Conservation (phyloP, 2,113 vertebrate species). For the Eudyptes chrysolophus region DNA sequence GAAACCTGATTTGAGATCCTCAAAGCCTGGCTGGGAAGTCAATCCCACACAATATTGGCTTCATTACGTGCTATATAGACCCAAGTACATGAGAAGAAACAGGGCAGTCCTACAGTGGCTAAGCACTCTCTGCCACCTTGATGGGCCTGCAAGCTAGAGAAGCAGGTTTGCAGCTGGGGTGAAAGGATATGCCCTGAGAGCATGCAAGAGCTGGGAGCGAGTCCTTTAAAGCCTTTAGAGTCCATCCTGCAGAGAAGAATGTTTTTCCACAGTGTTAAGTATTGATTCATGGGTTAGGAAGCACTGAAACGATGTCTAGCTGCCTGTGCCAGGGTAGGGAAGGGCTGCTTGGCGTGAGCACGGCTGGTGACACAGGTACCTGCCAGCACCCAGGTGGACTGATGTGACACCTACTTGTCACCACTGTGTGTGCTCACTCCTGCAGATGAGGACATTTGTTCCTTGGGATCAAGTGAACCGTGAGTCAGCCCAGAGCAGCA, state of each 20-base stretch:
- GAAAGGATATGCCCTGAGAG: neutral
- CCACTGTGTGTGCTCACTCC: neutral
- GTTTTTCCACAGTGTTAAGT: neutral
- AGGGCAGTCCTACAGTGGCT: fast-evolving
- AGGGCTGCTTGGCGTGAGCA: neutral
- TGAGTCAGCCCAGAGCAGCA: neutral
- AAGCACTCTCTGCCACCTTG: neutral
- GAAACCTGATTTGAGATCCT: neutral
- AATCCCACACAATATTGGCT: neutral
- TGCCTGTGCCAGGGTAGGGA: neutral
- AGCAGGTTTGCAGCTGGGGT: neutral
- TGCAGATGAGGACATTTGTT: fast-evolving
- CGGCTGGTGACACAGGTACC: neutral
- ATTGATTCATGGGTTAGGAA: neutral
- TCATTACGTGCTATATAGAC: neutral
- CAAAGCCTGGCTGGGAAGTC: neutral
- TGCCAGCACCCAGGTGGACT: neutral
- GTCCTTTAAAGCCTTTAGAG: neutral
- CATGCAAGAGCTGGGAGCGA: fast-evolving
- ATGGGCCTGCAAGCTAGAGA: neutral
- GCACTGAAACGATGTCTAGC: neutral
- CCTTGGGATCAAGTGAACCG: neutral
- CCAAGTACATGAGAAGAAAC: neutral
- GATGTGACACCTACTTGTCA: neutral
- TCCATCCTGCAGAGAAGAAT: neutral